Base-by-base conservation (phyloP, 2,797 vertebrate species). In the Mastacembelus armatus region DNA sequence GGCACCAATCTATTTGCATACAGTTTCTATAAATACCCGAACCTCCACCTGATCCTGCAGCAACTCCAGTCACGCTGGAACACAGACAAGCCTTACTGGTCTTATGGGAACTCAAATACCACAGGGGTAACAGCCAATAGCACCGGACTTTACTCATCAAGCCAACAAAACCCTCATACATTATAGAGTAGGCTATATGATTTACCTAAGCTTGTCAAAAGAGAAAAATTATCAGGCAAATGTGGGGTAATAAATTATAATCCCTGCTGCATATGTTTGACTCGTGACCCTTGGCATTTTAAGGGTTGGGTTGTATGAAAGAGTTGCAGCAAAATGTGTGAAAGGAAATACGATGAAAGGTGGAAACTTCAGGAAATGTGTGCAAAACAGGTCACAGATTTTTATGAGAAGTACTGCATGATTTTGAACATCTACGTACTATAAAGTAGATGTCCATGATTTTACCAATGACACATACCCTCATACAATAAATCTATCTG, bases 151-250 rank as follows among this genome's bases (percentile, higher is more conserved):
- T 92, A 89, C 90, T 93, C 66, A 74, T 90, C 90, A 92, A 94
- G 94, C 92, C 87, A 67, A 90, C 86, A 51, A 52, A 90, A 80
- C 35, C 85, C 92, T 94, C 94, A 89, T 95, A 94, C 94, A 95
- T 96, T 95, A 95, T 94, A 92, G 93, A 95, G 94, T 81, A 94
- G 90, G 86, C 91, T 91, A 86, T 88, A 88, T 96, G 94, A 96
- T 96, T 97, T 97, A 96, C 94, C 93, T 94, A 93, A 92, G 90
- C 92, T 95, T 98, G 96, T 97, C 96, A 97, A 91, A 94, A 92
- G 93, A 96, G 94, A 96, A 95, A 95, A 93, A 95, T 96, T 95
- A 96, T 95, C 95, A 95, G 88, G 93, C 93, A 96, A 95, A 96
- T 93, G 90, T 66, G 84, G 86, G 84, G 94, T 96, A 96, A 98